Conservation (phyloP, 2,797 vertebrate species). For the Hemibagrus guttatus region DNA sequence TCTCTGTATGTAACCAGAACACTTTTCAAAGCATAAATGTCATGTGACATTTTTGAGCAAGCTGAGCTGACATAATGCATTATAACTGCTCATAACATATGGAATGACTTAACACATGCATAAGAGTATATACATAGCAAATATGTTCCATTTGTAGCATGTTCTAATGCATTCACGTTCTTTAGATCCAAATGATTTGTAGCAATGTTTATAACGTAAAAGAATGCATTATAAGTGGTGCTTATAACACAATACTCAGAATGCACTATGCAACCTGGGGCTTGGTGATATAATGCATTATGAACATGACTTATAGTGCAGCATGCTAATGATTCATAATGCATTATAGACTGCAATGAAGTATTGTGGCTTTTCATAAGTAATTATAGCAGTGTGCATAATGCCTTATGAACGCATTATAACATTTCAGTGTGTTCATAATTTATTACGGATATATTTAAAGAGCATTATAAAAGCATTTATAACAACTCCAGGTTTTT, state of each 20-base stretch:
- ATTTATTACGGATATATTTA: not conserved
- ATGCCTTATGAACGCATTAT: not conserved
- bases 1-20: not conserved
- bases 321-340: not conserved
- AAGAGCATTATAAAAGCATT: not conserved
- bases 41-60: not conserved
- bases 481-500: not conserved
- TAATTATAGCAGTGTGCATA: not conserved
- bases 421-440: not conserved
- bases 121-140: too few species aligned
- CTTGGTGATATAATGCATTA: not conserved
- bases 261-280: not conserved
- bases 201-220: not conserved
- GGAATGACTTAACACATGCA: too few species aligned
- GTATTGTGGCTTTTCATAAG: not conserved
- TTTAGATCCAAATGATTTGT: not conserved
- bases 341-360: not conserved
- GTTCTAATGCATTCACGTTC: not conserved
- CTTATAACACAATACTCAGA: not conserved
- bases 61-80: not conserved
- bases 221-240: not conserved
- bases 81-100: not conserved
- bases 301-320: not conserved
- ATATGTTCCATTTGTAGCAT: not conserved
- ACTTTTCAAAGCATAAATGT: not conserved